Evolutionary conservation across 2,888 invertebrate species (phyloP).

Genomic region (Rapana venosa): DNA sequence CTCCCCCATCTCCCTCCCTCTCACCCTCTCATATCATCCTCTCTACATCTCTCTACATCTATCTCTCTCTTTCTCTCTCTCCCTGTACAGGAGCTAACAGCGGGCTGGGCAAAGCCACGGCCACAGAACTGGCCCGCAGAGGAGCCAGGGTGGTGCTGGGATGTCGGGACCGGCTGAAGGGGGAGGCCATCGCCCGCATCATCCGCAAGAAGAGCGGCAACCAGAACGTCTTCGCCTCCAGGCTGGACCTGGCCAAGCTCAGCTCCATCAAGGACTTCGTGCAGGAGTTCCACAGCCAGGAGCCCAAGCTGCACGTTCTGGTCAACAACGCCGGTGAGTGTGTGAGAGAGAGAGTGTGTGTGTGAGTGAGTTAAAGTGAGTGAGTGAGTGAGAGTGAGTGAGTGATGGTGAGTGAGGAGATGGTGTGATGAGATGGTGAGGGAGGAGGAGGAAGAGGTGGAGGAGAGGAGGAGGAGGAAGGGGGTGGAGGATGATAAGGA

Average conservation of each 20-base stretch:
- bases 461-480: too few species aligned
- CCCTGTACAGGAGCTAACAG: constrained; percentile 86
- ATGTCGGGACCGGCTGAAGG: constrained; percentile 72
- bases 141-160: constrained; percentile 76
- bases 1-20: not conserved
- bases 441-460: too few species aligned
- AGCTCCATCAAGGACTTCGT: constrained; percentile 75
- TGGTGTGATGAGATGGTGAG: not conserved
- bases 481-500: too few species aligned
- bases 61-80: constrained; percentile 16
- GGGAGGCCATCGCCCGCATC: constrained; percentile 74
- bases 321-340: constrained; percentile 78
- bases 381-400: not conserved
- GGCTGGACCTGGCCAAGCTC: constrained; percentile 74
- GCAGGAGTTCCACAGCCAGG: constrained; percentile 70
- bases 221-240: constrained; percentile 70
- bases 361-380: not conserved
- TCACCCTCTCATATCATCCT: not conserved
- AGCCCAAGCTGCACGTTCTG: constrained; percentile 72
- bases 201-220: constrained; percentile 75
- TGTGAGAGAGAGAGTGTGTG: not conserved
- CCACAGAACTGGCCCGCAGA: constrained; percentile 84
- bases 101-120: constrained; percentile 89
- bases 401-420: not conserved
- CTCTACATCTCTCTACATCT: too few species aligned